Evolutionary conservation across 2,797 vertebrate genomes (phyloP).

Genomic region (Chromobotia macracanthus): DNA sequence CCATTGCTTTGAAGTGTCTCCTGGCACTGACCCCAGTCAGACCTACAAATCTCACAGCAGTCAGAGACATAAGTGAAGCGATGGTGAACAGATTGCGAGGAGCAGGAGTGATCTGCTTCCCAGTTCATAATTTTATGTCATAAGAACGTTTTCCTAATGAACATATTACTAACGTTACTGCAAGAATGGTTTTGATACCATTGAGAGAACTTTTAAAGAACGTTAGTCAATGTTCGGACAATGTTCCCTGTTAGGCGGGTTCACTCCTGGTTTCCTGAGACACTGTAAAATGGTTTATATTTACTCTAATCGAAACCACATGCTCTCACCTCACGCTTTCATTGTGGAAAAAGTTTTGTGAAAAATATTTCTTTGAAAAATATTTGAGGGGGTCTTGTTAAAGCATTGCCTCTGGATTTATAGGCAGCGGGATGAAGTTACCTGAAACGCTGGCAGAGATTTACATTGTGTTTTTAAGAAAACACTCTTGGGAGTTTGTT

Average conservation of each 20-base stretch:
- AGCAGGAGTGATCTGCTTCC: slow-evolving; percentile 33
- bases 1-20: slow-evolving; percentile 24
- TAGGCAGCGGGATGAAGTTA: slow-evolving; percentile 15
- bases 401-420: slow-evolving; percentile 55
- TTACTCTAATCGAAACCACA: slow-evolving; percentile 63
- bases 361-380: slow-evolving; percentile 62
- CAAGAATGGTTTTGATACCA: no score
- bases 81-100: slow-evolving; percentile 35
- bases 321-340: slow-evolving; percentile 60
- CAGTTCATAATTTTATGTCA: no score
- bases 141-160: no score
- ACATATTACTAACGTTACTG: no score
- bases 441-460: slow-evolving; percentile 11
- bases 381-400: slow-evolving; percentile 57
- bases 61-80: slow-evolving; percentile 37
- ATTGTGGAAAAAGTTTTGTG: slow-evolving; percentile 53
- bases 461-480: slow-evolving; percentile 21
- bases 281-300: slow-evolving; percentile 45
- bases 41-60: slow-evolving; percentile 36
- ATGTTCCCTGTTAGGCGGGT: no score
- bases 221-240: no score
- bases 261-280: slow-evolving; percentile 28
- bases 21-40: slow-evolving; percentile 31
- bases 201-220: no score
- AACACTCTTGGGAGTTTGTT: neutral